Evolutionary conservation across 2,113 vertebrate species (phyloP).

Genomic region (Laticauda colubrina): DNA sequence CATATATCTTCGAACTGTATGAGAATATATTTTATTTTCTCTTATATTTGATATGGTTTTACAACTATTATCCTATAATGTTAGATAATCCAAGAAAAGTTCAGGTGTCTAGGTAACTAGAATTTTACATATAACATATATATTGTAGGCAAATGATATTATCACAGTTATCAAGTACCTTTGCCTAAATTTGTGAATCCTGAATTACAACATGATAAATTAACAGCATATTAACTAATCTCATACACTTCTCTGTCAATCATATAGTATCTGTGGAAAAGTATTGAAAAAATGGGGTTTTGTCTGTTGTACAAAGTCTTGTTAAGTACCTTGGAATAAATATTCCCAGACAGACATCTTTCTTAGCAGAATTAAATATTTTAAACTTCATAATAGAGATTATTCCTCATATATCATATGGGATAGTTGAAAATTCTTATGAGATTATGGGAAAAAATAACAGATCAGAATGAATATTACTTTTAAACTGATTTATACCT

Average conservation of each 20-base stretch:
- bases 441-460: neutral
- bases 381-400: neutral
- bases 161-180: neutral
- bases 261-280: neutral
- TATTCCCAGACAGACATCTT: neutral
- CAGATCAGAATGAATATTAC: neutral
- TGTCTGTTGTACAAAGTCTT: neutral
- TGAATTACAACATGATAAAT: neutral
- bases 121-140: neutral
- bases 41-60: neutral
- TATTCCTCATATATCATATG: neutral
- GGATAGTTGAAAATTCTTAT: neutral
- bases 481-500: neutral
- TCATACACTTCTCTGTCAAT: neutral
- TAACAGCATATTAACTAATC: neutral
- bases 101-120: neutral
- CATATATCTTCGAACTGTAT: neutral
- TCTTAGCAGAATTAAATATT: neutral
- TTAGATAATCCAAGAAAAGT: neutral
- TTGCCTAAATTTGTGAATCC: neutral
- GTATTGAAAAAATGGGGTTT: neutral
- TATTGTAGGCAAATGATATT: neutral
- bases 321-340: neutral
- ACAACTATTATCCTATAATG: neutral
- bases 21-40: neutral